Base-by-base conservation (phyloP, 2,888 invertebrate genomes). In the Cancer borealis region DNA sequence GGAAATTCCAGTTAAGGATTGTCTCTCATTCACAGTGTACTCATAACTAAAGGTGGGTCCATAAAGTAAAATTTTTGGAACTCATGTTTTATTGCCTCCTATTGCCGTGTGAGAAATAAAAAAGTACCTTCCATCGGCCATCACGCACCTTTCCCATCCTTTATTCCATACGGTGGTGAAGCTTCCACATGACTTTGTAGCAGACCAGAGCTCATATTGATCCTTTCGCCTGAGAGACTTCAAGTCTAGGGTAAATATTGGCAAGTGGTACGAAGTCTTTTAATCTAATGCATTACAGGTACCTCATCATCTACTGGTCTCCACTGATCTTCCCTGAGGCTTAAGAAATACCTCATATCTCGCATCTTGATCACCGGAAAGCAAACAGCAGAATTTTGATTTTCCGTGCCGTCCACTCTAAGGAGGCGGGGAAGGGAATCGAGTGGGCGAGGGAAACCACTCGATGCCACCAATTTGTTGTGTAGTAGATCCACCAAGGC, bases 281-380 rank as follows among this genome's bases (percentile, higher is more conserved):
- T 84, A 84, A 84, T 84, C 39, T 84, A 84, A 84, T 84, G 39
- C 84, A 84, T 84, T 84, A 84, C 84, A 84, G 84, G 39, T 39
- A 84, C 84, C 39, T 84, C 4, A 84, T 39, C 84, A 84, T 39
- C 84, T 39, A 30, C 30, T 39, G 39, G n/a, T 17, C 84, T 84
- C 84, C 3, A 30, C 39, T 84, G 84, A 84, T 84, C 84, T 84
- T 30, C 84, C 79, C 84, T 17, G 84, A 39, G 84, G 84, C 84
- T 39, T n/a, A 39, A 84, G 84, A 39, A 84, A 84, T 30, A 39
- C 84, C 14, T 84, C 84, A 84, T 84, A 84, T 84, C 30, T 84
- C 17, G 84, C 84, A 30, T 84, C 84, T 84, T 39, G 39, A 84
- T 39, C 39, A 39, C 39, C 39, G 39, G 84, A 39, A 39, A 84